Base-by-base conservation (phyloP, 2,888 invertebrate genomes). In the Ceriagrion tenellum region DNA sequence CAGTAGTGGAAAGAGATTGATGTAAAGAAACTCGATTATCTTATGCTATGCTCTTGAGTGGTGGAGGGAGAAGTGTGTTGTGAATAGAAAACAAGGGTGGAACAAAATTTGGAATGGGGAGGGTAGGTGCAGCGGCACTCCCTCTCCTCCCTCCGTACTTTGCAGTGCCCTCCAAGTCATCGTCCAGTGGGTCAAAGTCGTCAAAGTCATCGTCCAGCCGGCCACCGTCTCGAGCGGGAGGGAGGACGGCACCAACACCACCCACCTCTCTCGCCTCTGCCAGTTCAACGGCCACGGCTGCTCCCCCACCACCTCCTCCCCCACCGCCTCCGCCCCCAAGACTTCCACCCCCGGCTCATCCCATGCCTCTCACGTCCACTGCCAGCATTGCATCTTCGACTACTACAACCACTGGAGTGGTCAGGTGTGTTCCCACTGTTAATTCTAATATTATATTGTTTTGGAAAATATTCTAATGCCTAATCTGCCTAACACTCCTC, bases 401-500 rank as follows among this genome's bases (percentile, higher is more conserved):
- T 3, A n/a, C 93, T 6, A 69, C 93, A 4, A 93, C 93, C 20
- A 69, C 95, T 18, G 95, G 95, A 90, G 95, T 96, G n/a, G 95
- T 96, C 95, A 96, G 96, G 96, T 96, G 95, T 89, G n/a, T 55
- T 69, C 35, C 30, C 47, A 23, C 30, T 69, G 59, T 59, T 20
- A 10, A 20, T 20, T 59, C 59, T 59, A 16, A 12, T 20, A 20
- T 16, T 59, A 16, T 20, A 59, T 16, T 4, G 47, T 20, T 59
- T 59, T 59, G 16, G 59, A 8, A 56, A 55, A 63, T n/a, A 56
- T 13, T 12, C 26, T 20, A 20, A 69, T 16, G 74, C 12, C 23
- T 56, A 23, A 20, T 12, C 40, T 74, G 30, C 35, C 30, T 30
- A 18, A 35, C 40, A 47, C 8, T 23, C 88, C 47, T 59, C 13